These are phyloP conservation scores for Typhlomys cinereus DNA, from an alignment of 2,113 vertebrate genomes.

Conservation along the genomic window DNA sequence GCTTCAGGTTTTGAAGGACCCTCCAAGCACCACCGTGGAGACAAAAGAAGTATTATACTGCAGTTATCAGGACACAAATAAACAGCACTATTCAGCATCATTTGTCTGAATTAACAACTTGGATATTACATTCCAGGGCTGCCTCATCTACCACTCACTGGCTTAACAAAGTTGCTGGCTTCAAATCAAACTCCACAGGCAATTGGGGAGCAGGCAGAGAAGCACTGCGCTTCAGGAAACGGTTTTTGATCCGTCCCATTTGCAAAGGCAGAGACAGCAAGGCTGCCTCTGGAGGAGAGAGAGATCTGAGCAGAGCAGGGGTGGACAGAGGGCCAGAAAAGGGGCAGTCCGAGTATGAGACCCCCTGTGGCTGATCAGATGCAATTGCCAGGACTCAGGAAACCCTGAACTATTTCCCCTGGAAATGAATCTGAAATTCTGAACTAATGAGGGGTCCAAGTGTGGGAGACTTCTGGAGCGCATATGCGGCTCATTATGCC, in stretches of 20 bases:
- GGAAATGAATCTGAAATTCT: constrained; percentile 77
- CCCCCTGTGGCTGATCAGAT: constrained; percentile 60
- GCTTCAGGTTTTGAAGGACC: neutral
- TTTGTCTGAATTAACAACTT: neutral
- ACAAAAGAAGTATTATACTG: neutral
- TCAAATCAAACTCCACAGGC: neutral
- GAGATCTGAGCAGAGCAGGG: neutral
- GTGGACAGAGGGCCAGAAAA: constrained; percentile 25
- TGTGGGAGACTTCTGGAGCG: constrained; percentile 45
- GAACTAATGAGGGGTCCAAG: constrained; percentile 68
- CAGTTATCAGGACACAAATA: neutral
- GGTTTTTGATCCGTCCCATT: constrained; percentile 48
- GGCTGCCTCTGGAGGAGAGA: neutral
- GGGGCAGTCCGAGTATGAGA: constrained; percentile 15
- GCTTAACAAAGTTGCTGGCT: neutral
- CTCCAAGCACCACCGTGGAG: neutral
- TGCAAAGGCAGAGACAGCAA: neutral
- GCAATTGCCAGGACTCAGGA: constrained; percentile 71
- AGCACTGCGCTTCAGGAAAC: constrained; percentile 24
- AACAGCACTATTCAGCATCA: neutral
- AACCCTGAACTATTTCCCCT: constrained; percentile 68
- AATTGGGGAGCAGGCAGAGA: rapidly evolving
- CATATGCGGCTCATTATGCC: constrained; percentile 72
- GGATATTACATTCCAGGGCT: neutral
- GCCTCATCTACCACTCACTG: neutral